These are phyloP conservation scores for Anthoscopus minutus DNA, from an alignment of 2,113 vertebrate genomes.

Conservation along the genomic window DNA sequence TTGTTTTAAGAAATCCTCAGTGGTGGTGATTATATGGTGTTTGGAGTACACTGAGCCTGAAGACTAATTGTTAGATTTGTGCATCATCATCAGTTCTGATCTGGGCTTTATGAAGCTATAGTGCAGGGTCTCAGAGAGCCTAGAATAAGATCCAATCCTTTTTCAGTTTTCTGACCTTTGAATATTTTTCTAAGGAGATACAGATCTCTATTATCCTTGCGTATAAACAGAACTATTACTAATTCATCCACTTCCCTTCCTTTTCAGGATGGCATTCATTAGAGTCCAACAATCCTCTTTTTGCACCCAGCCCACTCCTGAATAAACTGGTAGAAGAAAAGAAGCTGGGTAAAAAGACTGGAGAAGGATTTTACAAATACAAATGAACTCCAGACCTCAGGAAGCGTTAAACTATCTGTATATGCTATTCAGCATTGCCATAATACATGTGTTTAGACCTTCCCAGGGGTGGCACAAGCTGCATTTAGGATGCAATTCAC, in stretches of 20 bases:
- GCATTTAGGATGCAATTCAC: neutral
- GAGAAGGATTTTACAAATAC: slow-evolving; percentile 95
- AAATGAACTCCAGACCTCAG: slow-evolving; percentile 64
- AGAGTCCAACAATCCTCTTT: slow-evolving; percentile 82
- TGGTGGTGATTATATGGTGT: neutral
- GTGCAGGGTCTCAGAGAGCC: neutral
- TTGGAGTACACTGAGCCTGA: neutral
- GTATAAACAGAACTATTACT: neutral
- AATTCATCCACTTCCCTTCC: neutral
- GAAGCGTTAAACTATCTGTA: neutral
- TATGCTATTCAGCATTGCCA: neutral
- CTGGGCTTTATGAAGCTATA: neutral
- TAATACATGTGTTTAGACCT: neutral
- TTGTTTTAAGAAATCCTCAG: neutral
- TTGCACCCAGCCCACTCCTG: slow-evolving; percentile 75
- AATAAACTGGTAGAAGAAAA: slow-evolving; percentile 88
- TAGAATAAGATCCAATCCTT: neutral
- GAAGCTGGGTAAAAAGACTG: slow-evolving; percentile 89
- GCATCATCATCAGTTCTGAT: neutral
- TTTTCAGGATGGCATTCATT: slow-evolving; percentile 82
- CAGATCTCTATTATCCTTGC: neutral
- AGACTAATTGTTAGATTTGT: neutral
- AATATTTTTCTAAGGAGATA: neutral
- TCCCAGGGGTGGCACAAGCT: neutral
- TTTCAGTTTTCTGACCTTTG: neutral